Evolutionary conservation across 2,113 vertebrate genomes (phyloP).

Genomic region (Oryzias javanicus): DNA sequence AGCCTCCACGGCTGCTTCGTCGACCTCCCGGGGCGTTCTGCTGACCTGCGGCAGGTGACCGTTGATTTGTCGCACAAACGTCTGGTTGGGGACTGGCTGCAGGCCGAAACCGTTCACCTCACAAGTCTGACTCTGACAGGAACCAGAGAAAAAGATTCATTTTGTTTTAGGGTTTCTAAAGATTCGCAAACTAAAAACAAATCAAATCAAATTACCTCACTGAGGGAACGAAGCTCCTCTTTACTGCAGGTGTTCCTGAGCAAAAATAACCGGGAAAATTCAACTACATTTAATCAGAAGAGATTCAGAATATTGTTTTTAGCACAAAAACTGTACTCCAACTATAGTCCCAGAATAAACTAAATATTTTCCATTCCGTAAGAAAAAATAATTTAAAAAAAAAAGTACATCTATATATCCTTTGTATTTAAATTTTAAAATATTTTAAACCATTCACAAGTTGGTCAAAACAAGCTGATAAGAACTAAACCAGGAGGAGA

Average conservation of each 20-base stretch:
- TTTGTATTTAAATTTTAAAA: too few species aligned
- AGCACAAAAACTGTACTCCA: too few species aligned
- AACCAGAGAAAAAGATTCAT: background rate
- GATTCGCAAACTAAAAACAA: background rate
- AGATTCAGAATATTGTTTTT: too few species aligned
- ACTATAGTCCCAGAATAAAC: too few species aligned
- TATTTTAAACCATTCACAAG: too few species aligned
- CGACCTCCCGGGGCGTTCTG: background rate
- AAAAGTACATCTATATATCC: too few species aligned
- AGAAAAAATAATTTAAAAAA: too few species aligned
- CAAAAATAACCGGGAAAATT: background rate
- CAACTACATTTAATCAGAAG: too few species aligned
- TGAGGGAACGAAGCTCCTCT: conserved; percentile 76
- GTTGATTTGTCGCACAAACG: conserved; percentile 69
- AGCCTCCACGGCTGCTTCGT: background rate
- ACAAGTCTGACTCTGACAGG: conserved; percentile 37
- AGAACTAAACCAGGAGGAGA: too few species aligned
- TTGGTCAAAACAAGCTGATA: too few species aligned
- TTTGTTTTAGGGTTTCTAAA: too few species aligned
- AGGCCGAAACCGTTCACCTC: conserved; percentile 79
- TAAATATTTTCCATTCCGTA: too few species aligned
- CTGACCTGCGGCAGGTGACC: conserved; percentile 83
- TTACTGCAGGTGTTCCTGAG: conserved; percentile 70
- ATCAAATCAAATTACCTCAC: conserved; percentile 80
- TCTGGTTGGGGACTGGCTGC: conserved; percentile 61